These are phyloP conservation scores for Amazona vittata DNA, from an alignment of 2,113 vertebrate genomes.

Conservation along the genomic window DNA sequence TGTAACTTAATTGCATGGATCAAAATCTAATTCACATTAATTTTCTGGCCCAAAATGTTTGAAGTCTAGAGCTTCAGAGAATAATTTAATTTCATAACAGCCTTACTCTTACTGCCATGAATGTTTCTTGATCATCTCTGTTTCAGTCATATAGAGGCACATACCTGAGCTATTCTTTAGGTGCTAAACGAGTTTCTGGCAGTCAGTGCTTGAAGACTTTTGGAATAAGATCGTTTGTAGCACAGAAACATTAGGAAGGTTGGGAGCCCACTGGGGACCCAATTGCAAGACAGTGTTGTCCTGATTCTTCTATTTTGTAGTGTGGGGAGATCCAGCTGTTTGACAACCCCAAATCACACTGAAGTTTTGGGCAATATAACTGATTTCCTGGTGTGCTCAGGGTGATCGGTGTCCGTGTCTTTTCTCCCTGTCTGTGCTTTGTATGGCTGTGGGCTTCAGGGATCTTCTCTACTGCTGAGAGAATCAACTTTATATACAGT, in stretches of 20 bases:
- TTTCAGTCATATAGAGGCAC: background rate
- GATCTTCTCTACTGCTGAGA: background rate
- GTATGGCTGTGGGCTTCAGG: background rate
- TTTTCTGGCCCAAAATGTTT: background rate
- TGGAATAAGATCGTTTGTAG: background rate
- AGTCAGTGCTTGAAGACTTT: background rate
- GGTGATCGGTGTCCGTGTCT: background rate
- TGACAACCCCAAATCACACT: background rate
- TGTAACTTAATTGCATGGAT: background rate
- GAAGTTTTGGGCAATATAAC: background rate
- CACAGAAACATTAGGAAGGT: background rate
- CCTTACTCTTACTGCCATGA: background rate
- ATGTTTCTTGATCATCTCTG: background rate
- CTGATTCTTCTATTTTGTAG: background rate
- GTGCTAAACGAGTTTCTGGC: background rate
- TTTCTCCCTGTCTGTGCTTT: background rate
- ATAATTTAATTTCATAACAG: background rate
- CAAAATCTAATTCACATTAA: slow-evolving; percentile 8
- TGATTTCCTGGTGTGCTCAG: background rate
- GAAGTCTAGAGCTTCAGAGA: slow-evolving; percentile 21
- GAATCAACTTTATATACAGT: background rate
- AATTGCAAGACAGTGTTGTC: background rate
- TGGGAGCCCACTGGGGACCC: background rate
- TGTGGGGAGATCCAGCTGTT: background rate
- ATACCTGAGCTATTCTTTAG: background rate